phyloP scores from a whole-genome alignment of 2,797 vertebrate genomes.

The Gymnopithys bicolor region DNA sequence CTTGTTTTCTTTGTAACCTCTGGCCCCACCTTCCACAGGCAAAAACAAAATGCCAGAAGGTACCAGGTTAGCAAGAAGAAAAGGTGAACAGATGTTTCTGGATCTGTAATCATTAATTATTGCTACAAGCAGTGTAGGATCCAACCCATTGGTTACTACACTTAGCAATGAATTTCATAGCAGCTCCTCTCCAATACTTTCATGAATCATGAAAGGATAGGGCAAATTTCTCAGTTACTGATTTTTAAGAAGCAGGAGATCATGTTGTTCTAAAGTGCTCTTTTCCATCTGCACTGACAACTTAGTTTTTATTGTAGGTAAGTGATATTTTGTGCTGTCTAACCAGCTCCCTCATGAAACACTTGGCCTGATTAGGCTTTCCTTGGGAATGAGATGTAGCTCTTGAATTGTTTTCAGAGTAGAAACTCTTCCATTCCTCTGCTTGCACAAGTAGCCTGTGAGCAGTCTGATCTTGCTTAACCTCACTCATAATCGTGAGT shows the following conservation, averaged over 20 bases:
- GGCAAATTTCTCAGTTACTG: neutral
- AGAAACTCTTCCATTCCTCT: neutral
- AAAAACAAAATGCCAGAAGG: neutral
- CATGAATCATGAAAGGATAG: neutral
- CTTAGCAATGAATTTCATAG: neutral
- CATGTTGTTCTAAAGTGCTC: neutral
- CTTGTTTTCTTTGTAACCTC: neutral
- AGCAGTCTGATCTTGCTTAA: neutral
- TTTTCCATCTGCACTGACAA: neutral
- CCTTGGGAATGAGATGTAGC: neutral
- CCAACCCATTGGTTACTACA: neutral
- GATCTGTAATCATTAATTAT: neutral
- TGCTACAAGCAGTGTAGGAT: neutral
- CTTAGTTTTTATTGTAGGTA: neutral
- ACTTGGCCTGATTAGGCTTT: neutral
- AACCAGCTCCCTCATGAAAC: neutral
- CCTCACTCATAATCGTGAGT: neutral
- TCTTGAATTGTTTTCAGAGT: neutral
- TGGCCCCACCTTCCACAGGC: neutral
- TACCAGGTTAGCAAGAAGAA: neutral
- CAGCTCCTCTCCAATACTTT: neutral
- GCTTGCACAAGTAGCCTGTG: neutral
- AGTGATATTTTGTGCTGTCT: neutral
- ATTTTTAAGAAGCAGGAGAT: neutral
- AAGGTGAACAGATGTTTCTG: slow-evolving; percentile 3